A percentile compares a stretch with the other conserved stretches of the same genome.
These are phyloP conservation scores for Metellina segmentata DNA, from an alignment of 2,888 invertebrate genomes.

Conservation along the genomic window DNA sequence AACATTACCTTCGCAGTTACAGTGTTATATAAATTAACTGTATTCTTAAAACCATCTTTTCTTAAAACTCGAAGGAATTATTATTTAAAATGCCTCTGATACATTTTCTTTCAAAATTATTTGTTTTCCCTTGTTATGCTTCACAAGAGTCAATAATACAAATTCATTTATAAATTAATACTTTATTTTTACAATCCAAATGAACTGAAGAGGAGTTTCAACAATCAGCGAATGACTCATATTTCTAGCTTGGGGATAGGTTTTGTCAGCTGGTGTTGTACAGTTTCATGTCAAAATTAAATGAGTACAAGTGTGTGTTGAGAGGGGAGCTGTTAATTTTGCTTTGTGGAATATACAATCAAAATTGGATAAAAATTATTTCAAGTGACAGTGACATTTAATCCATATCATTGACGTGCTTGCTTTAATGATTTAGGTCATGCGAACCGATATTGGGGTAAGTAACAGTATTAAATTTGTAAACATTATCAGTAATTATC, in stretches of 20 bases:
- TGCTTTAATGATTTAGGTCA: slow-evolving; percentile 65
- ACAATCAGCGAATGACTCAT: slow-evolving; percentile 37
- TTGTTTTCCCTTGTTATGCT: too few species aligned
- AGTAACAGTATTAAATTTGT: slow-evolving; percentile 5
- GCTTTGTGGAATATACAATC: neutral
- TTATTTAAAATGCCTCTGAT: too few species aligned
- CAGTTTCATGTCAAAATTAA: slow-evolving; percentile 45
- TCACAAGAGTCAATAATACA: too few species aligned
- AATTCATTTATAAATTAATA: too few species aligned
- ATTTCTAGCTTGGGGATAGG: slow-evolving; percentile 51
- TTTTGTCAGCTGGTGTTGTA: slow-evolving; percentile 49
- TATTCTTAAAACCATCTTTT: too few species aligned
- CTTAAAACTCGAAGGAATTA: too few species aligned
- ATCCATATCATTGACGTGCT: neutral
- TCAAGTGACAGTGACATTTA: neutral
- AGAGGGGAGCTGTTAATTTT: neutral
- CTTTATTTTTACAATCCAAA: neutral
- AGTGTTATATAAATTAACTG: neutral
- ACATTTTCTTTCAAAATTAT: too few species aligned
- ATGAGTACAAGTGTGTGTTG: neutral
- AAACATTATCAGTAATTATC: neutral
- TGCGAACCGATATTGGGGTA: slow-evolving; percentile 51
- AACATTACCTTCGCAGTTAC: neutral
- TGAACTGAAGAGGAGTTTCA: neutral
- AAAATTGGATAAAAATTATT: neutral